These are phyloP conservation scores for Epinotia nisella DNA, from an alignment of 2,888 invertebrate genomes.

Conservation along the genomic window DNA sequence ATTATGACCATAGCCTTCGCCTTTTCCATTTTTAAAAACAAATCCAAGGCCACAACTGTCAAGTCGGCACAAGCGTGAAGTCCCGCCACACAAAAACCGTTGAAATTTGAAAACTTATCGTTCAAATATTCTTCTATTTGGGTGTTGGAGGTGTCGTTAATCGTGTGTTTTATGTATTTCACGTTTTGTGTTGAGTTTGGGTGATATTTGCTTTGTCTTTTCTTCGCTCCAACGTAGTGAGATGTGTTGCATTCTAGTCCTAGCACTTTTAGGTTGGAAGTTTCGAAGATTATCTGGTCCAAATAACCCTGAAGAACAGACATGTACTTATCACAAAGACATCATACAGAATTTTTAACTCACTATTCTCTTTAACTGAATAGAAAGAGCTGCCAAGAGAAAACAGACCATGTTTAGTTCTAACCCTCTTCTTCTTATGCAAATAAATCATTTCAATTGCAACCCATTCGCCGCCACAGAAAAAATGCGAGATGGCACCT, in stretches of 20 bases:
- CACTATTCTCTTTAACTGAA: no score
- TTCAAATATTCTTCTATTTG: constrained; percentile 71
- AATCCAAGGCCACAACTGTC: constrained; percentile 86
- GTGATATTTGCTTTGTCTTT: constrained; percentile 84
- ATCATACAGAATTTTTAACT: neutral
- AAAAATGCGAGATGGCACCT: no score
- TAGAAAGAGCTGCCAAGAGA: no score
- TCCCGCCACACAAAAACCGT: constrained; percentile 80
- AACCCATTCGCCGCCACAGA: no score
- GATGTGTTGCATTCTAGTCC: constrained; percentile 87
- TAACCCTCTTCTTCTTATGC: no score
- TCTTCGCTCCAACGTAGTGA: constrained; percentile 84
- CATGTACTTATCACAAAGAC: neutral
- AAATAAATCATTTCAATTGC: no score
- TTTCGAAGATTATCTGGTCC: constrained; percentile 86
- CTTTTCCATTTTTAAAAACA: constrained; percentile 85
- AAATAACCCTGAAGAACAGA: constrained; percentile 88
- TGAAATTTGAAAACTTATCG: constrained; percentile 66
- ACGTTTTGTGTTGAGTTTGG: constrained; percentile 80
- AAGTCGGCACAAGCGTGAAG: constrained; percentile 92
- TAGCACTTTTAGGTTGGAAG: constrained; percentile 85
- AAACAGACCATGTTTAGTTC: no score
- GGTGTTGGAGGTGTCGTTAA: constrained; percentile 79
- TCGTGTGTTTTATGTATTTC: constrained; percentile 84
- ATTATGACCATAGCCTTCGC: constrained; percentile 86